Percentiles rank a stretch among this genome's conserved stretches.
Conservation (phyloP, 92 coral and sea anemone genomes). For the Zoanthus gigantus region DNA sequence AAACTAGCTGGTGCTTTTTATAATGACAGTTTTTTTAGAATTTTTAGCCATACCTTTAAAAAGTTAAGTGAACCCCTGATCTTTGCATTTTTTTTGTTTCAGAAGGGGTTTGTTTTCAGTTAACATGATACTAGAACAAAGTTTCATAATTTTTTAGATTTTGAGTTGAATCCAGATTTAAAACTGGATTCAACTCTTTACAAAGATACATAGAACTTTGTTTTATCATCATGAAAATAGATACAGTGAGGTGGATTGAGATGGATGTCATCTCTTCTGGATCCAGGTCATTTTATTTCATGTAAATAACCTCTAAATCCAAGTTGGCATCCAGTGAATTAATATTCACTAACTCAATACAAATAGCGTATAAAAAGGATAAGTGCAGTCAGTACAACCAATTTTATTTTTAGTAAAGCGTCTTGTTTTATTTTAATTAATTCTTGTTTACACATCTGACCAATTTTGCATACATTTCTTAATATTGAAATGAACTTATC, state of each 20-base stretch:
- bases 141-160: no score
- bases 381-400: slow-evolving; percentile 26
- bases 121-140: no score
- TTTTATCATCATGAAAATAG: not conserved
- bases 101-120: no score
- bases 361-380: slow-evolving; percentile 45
- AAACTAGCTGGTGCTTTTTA: no score
- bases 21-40: no score
- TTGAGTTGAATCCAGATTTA: no score
- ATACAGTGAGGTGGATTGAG: not conserved
- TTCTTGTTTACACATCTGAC: no score
- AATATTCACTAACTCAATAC: slow-evolving; percentile 53
- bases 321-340: slow-evolving; percentile 57
- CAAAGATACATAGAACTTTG: not conserved
- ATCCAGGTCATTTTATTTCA: not conserved
- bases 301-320: slow-evolving; percentile 13
- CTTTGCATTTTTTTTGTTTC: no score
- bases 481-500: not conserved
- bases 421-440: not conserved
- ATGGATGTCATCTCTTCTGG: slow-evolving; percentile 1
- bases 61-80: no score
- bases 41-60: no score
- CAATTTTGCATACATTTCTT: no score
- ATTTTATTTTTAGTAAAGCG: not conserved
- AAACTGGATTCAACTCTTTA: no score